Evolutionary conservation across 2,888 invertebrate species (phyloP).

Genomic region (Cordylochernes scorpioides): DNA sequence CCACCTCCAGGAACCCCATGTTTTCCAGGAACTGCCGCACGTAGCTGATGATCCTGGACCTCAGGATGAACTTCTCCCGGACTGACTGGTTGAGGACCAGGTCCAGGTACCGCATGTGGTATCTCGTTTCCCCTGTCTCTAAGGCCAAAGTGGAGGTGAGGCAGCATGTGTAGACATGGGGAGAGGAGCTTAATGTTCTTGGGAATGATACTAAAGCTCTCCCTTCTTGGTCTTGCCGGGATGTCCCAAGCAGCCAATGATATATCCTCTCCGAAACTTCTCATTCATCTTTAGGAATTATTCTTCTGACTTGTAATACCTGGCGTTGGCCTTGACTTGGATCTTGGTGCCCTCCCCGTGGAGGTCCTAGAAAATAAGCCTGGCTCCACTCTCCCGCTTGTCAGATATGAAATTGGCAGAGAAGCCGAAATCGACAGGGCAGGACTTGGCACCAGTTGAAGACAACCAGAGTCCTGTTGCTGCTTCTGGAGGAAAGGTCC

Average conservation of each 20-base stretch:
- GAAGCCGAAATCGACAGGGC: no score
- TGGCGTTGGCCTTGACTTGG: no score
- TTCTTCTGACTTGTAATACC: slow-evolving; percentile 29
- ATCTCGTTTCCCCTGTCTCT: slow-evolving; percentile 75
- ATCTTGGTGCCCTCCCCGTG: no score
- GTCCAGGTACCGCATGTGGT: slow-evolving; percentile 79
- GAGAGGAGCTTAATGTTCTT: slow-evolving; percentile 53
- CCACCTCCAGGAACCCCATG: slow-evolving; percentile 83
- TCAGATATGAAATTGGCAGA: no score
- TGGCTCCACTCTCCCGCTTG: no score
- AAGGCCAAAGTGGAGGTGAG: slow-evolving; percentile 84
- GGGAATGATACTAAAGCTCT: slow-evolving; percentile 79
- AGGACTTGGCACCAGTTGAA: no score
- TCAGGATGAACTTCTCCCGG: slow-evolving; percentile 47
- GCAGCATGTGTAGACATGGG: slow-evolving; percentile 92
- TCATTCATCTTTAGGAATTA: slow-evolving; percentile 47
- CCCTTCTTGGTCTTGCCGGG: slow-evolving; percentile 74
- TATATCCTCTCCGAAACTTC: slow-evolving; percentile 73
- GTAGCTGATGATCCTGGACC: slow-evolving; percentile 35
- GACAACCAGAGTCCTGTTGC: no score
- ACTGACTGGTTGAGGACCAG: slow-evolving; percentile 77
- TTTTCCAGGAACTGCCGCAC: slow-evolving; percentile 60
- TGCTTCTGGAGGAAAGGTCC: no score
- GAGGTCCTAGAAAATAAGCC: no score
- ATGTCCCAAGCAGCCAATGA: slow-evolving; percentile 40